phyloP scores from a whole-genome alignment of 2,797 vertebrate species.

The Xenops minutus region DNA sequence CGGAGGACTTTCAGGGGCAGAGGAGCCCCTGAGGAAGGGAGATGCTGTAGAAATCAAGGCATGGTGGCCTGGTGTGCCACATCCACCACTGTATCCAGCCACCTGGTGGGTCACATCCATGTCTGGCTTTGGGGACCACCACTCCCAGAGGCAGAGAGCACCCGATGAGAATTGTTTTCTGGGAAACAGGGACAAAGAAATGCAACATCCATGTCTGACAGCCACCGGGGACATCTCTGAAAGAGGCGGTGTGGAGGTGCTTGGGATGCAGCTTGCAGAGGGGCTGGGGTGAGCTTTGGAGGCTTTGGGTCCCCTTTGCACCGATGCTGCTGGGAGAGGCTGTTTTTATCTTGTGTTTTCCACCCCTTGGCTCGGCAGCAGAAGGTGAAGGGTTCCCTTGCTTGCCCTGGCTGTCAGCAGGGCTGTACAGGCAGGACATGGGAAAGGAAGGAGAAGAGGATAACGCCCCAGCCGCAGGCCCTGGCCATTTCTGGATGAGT shows the following conservation, averaged over 20 bases:
- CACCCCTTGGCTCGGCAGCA: neutral
- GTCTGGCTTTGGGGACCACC: neutral
- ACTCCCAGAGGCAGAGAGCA: neutral
- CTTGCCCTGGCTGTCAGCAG: neutral
- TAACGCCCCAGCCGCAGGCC: neutral
- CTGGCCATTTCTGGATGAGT: conserved; percentile 46
- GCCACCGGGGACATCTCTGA: neutral
- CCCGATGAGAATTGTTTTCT: neutral
- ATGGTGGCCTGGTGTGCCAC: rapidly evolving
- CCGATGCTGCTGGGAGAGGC: neutral
- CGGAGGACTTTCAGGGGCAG: neutral
- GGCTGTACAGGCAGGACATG: neutral
- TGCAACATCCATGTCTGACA: neutral
- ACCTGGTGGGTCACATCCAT: neutral
- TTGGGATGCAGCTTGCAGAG: neutral
- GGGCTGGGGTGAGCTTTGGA: neutral
- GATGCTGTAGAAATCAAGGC: neutral
- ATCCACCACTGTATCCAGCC: rapidly evolving
- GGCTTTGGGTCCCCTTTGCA: neutral
- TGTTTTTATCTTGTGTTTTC: neutral
- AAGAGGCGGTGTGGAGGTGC: neutral
- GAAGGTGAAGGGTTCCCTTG: neutral
- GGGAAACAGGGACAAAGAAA: neutral
- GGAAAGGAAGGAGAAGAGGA: conserved; percentile 42
- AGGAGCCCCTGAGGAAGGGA: neutral